These are phyloP conservation scores for Limnodromus scolopaceus DNA, from an alignment of 2,797 vertebrate species.

Conservation along the genomic window DNA sequence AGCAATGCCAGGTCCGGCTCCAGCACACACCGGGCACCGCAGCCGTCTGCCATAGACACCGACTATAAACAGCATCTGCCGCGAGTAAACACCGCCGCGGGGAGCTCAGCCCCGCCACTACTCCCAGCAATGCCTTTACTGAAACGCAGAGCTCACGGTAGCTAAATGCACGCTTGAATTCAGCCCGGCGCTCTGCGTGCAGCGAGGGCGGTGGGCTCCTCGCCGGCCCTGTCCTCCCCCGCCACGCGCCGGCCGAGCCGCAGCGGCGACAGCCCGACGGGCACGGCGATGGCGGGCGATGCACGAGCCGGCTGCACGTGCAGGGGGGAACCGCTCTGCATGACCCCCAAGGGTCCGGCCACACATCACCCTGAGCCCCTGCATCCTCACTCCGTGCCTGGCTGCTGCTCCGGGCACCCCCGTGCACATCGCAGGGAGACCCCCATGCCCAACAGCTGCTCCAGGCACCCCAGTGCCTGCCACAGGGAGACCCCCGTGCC, in stretches of 20 bases:
- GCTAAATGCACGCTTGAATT: not conserved
- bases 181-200: not conserved
- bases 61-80: not conserved
- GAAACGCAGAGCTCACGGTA: not conserved
- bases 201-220: not conserved
- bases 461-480: rapidly evolving
- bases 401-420: not conserved
- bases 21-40: not conserved
- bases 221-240: rapidly evolving
- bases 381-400: rapidly evolving
- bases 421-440: rapidly evolving
- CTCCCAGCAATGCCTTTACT: not conserved
- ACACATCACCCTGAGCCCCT: rapidly evolving
- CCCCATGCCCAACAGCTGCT: not conserved
- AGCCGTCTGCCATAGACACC: not conserved
- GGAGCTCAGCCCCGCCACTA: not conserved
- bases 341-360: rapidly evolving
- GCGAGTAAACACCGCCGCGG: not conserved
- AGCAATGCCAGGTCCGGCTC: rapidly evolving
- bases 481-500: not conserved
- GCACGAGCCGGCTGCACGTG: not conserved
- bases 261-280: not conserved
- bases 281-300: rapidly evolving
- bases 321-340: rapidly evolving
- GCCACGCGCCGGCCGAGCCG: rapidly evolving